Percentiles rank a stretch among this genome's conserved stretches.
Evolutionary conservation across 2,888 invertebrate species (phyloP).

Genomic region (Epiblema foenella): DNA sequence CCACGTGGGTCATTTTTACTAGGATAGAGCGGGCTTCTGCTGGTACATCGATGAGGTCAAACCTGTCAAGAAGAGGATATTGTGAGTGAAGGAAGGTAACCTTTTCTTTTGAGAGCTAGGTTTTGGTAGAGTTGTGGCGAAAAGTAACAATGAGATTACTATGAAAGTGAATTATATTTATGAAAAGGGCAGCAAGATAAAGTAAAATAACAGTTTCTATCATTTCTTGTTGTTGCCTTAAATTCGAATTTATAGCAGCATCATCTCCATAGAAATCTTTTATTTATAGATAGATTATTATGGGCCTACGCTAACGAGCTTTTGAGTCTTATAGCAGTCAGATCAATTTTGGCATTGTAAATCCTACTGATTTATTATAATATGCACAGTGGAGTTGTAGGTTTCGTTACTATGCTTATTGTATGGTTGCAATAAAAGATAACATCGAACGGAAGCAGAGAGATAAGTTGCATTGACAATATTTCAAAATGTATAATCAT

Average conservation of each 20-base stretch:
- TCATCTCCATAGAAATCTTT: too few relatives aligned
- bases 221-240: too few relatives aligned
- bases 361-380: too few relatives aligned
- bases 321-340: neutral
- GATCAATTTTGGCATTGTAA: neutral
- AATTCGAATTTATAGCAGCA: too few relatives aligned
- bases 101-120: neutral
- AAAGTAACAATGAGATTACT: neutral
- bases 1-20: conserved; percentile 82
- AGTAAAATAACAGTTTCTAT: too few relatives aligned
- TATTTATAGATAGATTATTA: too few relatives aligned
- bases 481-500: too few relatives aligned
- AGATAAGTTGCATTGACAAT: conserved; percentile 5
- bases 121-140: neutral
- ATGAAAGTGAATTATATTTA: too few relatives aligned
- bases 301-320: too few relatives aligned
- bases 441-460: conserved; percentile 5
- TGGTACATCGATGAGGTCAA: conserved; percentile 80
- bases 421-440: neutral
- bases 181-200: neutral
- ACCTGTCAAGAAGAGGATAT: conserved; percentile 60
- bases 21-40: conserved; percentile 79
- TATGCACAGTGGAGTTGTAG: too few relatives aligned
- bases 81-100: neutral
- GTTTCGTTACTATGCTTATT: neutral